Base-by-base conservation (phyloP, 1,140 invertebrate genomes). In the Caenorhabditis tropicalis region DNA sequence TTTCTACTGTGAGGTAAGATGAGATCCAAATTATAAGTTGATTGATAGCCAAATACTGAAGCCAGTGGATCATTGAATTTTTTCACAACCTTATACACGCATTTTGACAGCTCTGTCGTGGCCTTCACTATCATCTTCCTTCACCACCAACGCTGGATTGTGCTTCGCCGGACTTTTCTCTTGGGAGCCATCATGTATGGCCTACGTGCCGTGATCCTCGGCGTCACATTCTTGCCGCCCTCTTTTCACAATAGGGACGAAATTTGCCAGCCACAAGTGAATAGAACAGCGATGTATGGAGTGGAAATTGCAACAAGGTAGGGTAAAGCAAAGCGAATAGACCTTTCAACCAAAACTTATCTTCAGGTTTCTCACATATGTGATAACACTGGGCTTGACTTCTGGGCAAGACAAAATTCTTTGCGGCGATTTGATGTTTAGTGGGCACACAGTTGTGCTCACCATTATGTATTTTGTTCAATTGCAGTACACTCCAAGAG, bases 391-490 rank as follows among this genome's bases (percentile, higher is more conserved):
- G n/a, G 90, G 90, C 15, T 65, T 91, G 27, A 91, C 90, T n/a
- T 89, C 88, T 27, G 90, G 90, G 15, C 90, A 91, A 58, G 88
- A 89, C 29, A 89, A 91, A 81, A 91, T 91, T 60, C 84, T 91
- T 3, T 91, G 90, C 58, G 90, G 90, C 15, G 90, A 91, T 83
- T 60, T 91, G 39, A 91, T 91, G 90, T 89, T 89, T 74, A 86
- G 86, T 36, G 90, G 90, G 3, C 90, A 91, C 56, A 91, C 90
- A 7, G 88, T 91, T 46, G 90, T 91, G 21, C 81, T 91, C 10
- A 89, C 89, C 5, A 91, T 91, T 31, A 91, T 90, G 89, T 91
- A 91, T 80, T 91, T 91, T 87, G 87, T 87, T 29, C 90, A 91
- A 81, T 46, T 91, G 53, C 89, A 91, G 56, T 91, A 91, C 81